Base-by-base conservation (phyloP, 2,888 invertebrate species). In the Eristalis tenax region DNA sequence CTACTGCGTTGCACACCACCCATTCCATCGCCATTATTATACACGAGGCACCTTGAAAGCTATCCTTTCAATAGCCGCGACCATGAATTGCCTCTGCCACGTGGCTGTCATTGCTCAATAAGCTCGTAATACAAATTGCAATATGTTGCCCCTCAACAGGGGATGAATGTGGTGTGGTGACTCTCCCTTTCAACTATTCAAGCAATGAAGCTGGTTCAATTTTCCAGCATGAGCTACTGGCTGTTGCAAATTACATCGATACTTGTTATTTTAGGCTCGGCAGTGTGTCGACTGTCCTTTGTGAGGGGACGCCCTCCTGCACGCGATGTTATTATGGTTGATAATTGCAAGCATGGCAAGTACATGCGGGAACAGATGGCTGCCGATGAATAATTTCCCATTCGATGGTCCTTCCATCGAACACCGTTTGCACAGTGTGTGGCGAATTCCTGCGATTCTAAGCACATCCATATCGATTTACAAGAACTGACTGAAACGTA, bases 41-140 rank as follows among this genome's bases (percentile, higher is more conserved):
- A 63, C 63, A 69, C 15, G 64, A 64, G 15, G 26, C 56, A 63
- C 50, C 35, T 61, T 43, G 61, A 61, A 71, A 50, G 32, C n/a
- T 22, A 22, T 65, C 28, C 68, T 15, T 32, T 65, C 26, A 63
- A 26, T 77, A 57, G 11, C 68, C n/a, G 18, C n/a, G 76, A 71
- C 82, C 82, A 50, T 82, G 82, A 82, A 77, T 77, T 26, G 61
- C 61, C 57, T 59, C 70, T 70, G 65, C 70, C 76, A 76, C 69
- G 70, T 82, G 77, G 71, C 59, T 82, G 82, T 76, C 82, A 26
- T 38, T 64, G 13, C 50, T 66, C 18, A 43, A 40, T 61, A 32
- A 50, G 50, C 50, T 50, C 71, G 43, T 18, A 50, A 56, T 64
- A 59, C 59, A 76, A 66, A 76, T 61, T 76, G 71, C 71, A 76